These are phyloP conservation scores for Ovis canadensis DNA, from an alignment of 2,113 vertebrate genomes.

Conservation along the genomic window DNA sequence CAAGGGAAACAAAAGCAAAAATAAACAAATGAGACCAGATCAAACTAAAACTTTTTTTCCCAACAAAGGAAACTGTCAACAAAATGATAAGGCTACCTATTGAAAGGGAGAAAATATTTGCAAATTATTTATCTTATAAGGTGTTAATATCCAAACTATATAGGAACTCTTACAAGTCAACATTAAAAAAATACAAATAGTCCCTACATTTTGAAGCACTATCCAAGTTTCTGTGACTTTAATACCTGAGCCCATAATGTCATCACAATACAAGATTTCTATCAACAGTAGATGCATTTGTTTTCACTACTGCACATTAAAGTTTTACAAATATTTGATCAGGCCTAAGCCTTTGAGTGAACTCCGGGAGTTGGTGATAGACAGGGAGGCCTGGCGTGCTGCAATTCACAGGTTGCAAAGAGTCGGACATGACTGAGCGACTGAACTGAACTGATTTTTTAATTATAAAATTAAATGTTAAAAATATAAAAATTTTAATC, in stretches of 20 bases:
- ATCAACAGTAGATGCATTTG: not conserved
- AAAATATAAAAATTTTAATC: not conserved
- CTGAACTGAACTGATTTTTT: not conserved
- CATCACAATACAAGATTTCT: not conserved
- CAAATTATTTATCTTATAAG: not conserved
- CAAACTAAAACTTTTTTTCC: not conserved
- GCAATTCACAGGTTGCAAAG: accelerated
- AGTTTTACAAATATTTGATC: not conserved
- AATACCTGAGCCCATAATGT: not conserved
- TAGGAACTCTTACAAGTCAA: not conserved
- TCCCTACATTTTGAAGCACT: not conserved
- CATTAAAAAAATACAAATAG: not conserved
- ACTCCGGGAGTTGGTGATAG: not conserved
- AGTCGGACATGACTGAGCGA: not conserved
- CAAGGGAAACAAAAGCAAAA: no score
- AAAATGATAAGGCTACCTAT: not conserved
- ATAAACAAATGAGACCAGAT: no score
- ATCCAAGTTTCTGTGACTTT: not conserved
- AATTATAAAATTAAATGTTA: not conserved
- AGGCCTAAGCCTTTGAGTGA: not conserved
- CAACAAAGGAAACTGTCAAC: not conserved
- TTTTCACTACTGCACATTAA: not conserved
- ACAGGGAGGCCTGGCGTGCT: not conserved
- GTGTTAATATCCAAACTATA: not conserved
- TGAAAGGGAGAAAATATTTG: not conserved